Conservation (phyloP, 2,113 vertebrate genomes). For the Puma concolor region DNA sequence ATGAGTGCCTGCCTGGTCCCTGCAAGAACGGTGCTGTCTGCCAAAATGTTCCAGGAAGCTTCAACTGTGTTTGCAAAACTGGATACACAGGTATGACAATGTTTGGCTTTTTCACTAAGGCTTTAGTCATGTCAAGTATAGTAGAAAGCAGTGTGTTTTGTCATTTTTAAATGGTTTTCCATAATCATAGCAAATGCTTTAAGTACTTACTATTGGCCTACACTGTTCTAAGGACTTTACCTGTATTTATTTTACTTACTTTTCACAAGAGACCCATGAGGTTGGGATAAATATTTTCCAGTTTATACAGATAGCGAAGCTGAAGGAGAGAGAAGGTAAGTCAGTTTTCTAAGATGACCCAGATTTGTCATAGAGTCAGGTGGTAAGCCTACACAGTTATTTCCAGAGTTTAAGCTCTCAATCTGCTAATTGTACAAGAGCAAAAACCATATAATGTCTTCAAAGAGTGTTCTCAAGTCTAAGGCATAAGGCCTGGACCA, state of each 20-base stretch:
- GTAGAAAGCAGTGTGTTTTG: neutral
- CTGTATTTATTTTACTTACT: neutral
- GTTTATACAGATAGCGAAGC: neutral
- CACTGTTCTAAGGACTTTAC: neutral
- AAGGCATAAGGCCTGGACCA: neutral
- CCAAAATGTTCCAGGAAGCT: slow-evolving; percentile 97
- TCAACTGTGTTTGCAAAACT: slow-evolving; percentile 95
- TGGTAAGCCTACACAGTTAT: neutral
- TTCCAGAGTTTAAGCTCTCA: neutral
- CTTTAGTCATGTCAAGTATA: neutral
- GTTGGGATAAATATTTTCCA: neutral
- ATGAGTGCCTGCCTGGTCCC: slow-evolving; percentile 95
- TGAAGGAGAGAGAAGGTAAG: neutral
- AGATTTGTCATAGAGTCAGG: neutral
- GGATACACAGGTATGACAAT: slow-evolving; percentile 94
- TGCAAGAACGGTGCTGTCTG: slow-evolving; percentile 95
- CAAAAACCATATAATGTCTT: neutral
- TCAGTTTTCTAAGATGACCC: neutral
- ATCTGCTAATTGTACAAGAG: neutral
- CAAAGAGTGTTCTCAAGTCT: neutral
- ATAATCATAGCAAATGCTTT: neutral
- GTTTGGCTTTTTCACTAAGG: neutral
- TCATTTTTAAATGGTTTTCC: neutral
- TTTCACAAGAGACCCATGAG: neutral
- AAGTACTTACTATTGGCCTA: neutral